Percentiles rank a stretch among this genome's conserved stretches.
Conservation (phyloP, 2,888 invertebrate genomes). For the Flabesymbios commensalis region DNA sequence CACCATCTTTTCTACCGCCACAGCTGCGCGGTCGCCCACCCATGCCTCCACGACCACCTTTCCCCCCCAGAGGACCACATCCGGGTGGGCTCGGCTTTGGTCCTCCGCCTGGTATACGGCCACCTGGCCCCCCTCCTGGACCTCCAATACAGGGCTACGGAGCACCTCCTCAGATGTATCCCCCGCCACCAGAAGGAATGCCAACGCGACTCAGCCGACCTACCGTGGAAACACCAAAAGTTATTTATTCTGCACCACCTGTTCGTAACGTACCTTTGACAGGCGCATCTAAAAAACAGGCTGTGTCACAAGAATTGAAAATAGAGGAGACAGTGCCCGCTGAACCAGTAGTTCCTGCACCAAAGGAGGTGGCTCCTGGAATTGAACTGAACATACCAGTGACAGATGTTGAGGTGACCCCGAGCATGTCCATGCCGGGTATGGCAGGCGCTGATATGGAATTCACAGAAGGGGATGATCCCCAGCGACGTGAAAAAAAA, state of each 20-base stretch:
- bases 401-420: conserved; percentile 11
- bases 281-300: conserved; percentile 18
- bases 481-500: conserved; percentile 64
- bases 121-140: conserved; percentile 62
- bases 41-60: too few species aligned
- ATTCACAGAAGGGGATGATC: background rate
- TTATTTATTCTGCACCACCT: conserved; percentile 54
- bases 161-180: conserved; percentile 5
- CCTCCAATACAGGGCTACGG: conserved; percentile 42
- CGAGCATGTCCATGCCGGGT: background rate
- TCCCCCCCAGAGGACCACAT: too few species aligned
- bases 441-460: background rate
- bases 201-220: conserved; percentile 9
- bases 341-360: background rate
- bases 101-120: too few species aligned
- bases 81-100: too few species aligned
- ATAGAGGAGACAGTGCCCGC: background rate
- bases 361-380: conserved; percentile 4
- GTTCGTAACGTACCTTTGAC: conserved; percentile 38
- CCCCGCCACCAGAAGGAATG: conserved; percentile 6
- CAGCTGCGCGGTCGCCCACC: conserved; percentile 42
- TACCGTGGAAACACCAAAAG: conserved; percentile 44
- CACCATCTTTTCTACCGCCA: conserved; percentile 41
- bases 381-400: conserved; percentile 22
- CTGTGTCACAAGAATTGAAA: background rate